Percentiles rank a stretch among this genome's conserved stretches.
Evolutionary conservation across 2,888 invertebrate genomes (phyloP).

Genomic region (Amorpha juglandis): DNA sequence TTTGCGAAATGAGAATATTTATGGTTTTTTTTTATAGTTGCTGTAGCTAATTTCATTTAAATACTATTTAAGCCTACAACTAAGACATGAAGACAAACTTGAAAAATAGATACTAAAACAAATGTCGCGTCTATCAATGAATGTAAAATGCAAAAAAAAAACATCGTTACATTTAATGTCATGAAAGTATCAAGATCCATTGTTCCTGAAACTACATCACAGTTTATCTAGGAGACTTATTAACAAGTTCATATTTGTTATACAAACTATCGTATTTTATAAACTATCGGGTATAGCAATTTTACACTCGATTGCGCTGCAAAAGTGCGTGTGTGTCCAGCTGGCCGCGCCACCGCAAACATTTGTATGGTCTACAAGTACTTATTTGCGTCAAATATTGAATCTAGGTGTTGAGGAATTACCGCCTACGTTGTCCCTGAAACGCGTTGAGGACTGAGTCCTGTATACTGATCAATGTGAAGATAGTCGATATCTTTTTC

Average conservation of each 20-base stretch:
- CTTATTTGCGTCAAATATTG: slow-evolving; percentile 23
- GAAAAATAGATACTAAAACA: too few species aligned
- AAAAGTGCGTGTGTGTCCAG: slow-evolving; percentile 16
- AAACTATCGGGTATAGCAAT: slow-evolving; percentile 8
- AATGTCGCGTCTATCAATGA: too few species aligned
- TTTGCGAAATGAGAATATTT: neutral
- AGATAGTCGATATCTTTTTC: neutral
- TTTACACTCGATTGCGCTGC: slow-evolving; percentile 11
- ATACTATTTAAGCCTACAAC: neutral
- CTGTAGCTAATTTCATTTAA: neutral
- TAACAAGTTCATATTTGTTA: neutral
- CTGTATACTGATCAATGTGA: neutral
- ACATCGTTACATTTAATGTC: neutral
- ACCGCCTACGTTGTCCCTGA: neutral
- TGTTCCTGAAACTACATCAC: neutral
- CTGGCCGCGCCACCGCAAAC: slow-evolving; percentile 18
- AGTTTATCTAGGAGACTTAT: neutral
- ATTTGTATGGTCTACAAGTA: slow-evolving; percentile 20
- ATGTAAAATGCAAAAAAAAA: neutral
- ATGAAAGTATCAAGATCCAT: neutral
- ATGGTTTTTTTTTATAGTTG: neutral
- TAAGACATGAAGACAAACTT: too few species aligned
- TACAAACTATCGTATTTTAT: neutral
- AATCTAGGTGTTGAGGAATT: slow-evolving; percentile 19
- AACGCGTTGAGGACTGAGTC: neutral